These are phyloP conservation scores for Dione juno DNA, from an alignment of 2,888 invertebrate genomes.

Conservation along the genomic window DNA sequence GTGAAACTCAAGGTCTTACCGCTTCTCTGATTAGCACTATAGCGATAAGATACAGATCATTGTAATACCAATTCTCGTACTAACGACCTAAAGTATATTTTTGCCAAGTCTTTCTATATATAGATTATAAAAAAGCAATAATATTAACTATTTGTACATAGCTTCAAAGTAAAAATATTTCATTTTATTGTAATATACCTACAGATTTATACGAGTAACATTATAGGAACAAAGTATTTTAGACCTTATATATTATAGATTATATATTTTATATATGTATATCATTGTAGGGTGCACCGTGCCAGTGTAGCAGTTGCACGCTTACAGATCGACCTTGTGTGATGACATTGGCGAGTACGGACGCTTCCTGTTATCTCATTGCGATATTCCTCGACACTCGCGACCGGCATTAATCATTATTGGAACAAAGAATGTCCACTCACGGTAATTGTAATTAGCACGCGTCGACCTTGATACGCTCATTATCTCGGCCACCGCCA, in stretches of 20 bases:
- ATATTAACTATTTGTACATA: conserved; percentile 41
- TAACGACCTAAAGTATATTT: conserved; percentile 58
- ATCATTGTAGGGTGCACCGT: conserved; percentile 5
- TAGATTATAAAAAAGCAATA: conserved; percentile 67
- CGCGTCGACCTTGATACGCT: conserved; percentile 67
- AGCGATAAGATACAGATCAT: conserved; percentile 67
- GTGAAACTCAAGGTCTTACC: conserved; percentile 79
- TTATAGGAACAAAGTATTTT: neutral
- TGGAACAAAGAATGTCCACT: conserved; percentile 84
- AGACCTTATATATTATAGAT: neutral
- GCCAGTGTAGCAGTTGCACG: conserved; percentile 14
- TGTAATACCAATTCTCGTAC: conserved; percentile 58
- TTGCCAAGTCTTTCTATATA: conserved; percentile 45
- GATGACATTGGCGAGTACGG: conserved; percentile 76
- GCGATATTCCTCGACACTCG: conserved; percentile 74
- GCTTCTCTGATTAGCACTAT: conserved; percentile 79
- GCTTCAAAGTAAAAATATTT: neutral
- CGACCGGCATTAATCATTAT: conserved; percentile 80
- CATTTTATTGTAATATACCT: neutral
- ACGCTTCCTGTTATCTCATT: conserved; percentile 82
- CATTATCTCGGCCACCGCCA: conserved; percentile 69
- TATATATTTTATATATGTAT: conserved; percentile 1
- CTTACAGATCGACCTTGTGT: conserved; percentile 53
- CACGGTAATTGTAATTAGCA: conserved; percentile 82
- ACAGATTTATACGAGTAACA: neutral